These are phyloP conservation scores for Portunus trituberculatus DNA, from an alignment of 1,140 invertebrate species.

Conservation along the genomic window DNA sequence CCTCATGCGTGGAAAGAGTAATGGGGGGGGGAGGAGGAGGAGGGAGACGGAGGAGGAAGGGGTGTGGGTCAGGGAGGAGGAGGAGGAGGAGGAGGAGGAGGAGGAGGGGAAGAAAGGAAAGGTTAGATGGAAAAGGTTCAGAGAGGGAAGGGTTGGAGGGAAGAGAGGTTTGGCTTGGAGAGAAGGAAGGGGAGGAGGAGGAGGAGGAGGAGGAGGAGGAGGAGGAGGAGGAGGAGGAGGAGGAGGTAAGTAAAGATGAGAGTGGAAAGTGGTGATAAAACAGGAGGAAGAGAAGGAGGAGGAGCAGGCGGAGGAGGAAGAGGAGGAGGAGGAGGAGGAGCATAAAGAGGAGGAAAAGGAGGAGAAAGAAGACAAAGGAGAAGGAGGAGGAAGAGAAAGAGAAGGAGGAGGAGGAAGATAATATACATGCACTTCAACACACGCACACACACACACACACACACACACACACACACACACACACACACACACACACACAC, in stretches of 20 bases:
- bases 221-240: not conserved
- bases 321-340: no score
- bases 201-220: not conserved
- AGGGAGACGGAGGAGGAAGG: not conserved
- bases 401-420: not conserved
- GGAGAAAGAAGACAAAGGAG: not conserved
- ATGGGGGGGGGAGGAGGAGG: not conserved
- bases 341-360: not conserved
- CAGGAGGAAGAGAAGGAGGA: not conserved
- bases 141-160: not conserved
- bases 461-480: constrained; percentile 40
- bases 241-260: not conserved
- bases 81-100: not conserved
- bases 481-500: constrained; percentile 45
- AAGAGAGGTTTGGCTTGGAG: no score
- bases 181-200: not conserved
- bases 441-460: constrained; percentile 3
- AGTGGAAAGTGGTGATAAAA: not conserved
- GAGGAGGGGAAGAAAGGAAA: not conserved
- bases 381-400: not conserved
- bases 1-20: not conserved
- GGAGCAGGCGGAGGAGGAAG: not conserved
- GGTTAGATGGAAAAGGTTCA: not conserved
- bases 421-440: not conserved
- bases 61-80: not conserved